Evolutionary conservation across 2,113 vertebrate genomes (phyloP).

Genomic region (Sapajus apella): DNA sequence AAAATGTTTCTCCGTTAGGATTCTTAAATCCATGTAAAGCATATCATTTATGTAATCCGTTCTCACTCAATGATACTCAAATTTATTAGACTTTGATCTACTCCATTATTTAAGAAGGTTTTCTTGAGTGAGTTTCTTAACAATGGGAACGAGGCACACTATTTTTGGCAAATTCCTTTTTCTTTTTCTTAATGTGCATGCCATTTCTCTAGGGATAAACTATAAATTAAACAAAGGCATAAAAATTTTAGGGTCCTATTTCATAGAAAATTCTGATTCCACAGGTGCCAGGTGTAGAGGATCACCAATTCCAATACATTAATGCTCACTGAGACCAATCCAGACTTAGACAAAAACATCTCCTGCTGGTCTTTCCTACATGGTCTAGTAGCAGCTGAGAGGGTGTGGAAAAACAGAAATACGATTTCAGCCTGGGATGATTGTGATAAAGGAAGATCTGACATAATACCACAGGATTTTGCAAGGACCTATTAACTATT

Average conservation of each 20-base stretch:
- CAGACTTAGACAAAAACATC: not conserved
- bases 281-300: constrained; percentile 27
- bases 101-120: not conserved
- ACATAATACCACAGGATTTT: not conserved
- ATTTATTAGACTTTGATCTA: not conserved
- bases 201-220: not conserved
- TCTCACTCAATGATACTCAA: not conserved
- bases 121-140: not conserved
- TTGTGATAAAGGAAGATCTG: not conserved
- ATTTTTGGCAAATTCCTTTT: not conserved
- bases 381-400: not conserved
- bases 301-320: not conserved
- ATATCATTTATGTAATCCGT: not conserved
- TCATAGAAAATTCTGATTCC: constrained; percentile 14
- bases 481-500: not conserved
- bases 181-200: not conserved
- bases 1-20: not conserved
- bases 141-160: not conserved
- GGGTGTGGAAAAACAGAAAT: not conserved
- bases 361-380: not conserved
- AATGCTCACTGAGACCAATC: not conserved
- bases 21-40: not conserved
- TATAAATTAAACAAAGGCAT: constrained; percentile 20
- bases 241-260: constrained; percentile 16
- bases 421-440: not conserved